Evolutionary conservation across 2,888 invertebrate genomes (phyloP).

Genomic region (Linnaemya tessellans): DNA sequence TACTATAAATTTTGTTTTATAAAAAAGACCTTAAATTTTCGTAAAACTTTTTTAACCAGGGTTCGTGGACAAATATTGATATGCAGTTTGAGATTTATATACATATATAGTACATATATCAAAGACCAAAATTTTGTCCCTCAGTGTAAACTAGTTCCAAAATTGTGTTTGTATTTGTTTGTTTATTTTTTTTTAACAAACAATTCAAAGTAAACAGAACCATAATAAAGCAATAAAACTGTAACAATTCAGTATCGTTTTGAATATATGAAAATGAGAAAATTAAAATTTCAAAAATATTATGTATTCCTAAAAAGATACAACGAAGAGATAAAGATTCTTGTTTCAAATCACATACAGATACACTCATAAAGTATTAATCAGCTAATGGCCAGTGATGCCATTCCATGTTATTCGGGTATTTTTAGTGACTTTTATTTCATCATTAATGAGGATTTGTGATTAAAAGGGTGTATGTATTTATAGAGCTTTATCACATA

Average conservation of each 20-base stretch:
- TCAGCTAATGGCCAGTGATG: background rate
- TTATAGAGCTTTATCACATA: too few species aligned
- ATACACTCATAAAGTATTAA: background rate
- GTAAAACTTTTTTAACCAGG: too few species aligned
- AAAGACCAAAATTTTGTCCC: too few species aligned
- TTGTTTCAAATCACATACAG: too few species aligned
- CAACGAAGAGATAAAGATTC: background rate
- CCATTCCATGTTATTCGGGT: background rate
- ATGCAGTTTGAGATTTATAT: too few species aligned
- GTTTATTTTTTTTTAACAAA: conserved; percentile 12
- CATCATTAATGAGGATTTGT: too few species aligned
- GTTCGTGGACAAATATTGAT: too few species aligned
- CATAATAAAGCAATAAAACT: conserved; percentile 1
- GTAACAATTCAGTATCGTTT: background rate
- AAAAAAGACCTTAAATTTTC: too few species aligned
- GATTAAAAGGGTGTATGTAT: too few species aligned
- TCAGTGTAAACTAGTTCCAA: background rate
- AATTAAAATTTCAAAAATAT: conserved; percentile 7
- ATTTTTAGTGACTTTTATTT: too few species aligned
- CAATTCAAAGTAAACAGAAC: conserved; percentile 10
- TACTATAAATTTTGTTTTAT: too few species aligned
- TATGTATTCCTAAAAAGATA: background rate
- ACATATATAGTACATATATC: too few species aligned
- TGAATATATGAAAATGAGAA: background rate
- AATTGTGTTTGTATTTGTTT: background rate